Evolutionary conservation across 2,888 invertebrate genomes (phyloP).

Genomic region (Lithodes maja): DNA sequence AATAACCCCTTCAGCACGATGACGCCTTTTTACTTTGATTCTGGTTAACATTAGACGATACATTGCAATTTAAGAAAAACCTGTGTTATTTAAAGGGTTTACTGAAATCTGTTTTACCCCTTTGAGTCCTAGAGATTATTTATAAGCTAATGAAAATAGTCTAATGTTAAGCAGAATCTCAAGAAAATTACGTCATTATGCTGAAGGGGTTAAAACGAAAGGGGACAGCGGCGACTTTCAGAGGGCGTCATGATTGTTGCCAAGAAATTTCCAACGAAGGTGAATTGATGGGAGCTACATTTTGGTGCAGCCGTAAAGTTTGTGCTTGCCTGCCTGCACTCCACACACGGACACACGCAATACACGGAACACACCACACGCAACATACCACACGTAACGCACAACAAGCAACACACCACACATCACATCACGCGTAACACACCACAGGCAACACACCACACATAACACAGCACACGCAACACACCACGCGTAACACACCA

Average conservation of each 20-base stretch:
- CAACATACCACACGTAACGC: background rate
- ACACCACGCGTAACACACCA: too few species aligned
- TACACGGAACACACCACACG: background rate
- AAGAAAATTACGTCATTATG: too few species aligned
- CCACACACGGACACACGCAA: background rate
- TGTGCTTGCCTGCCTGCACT: background rate
- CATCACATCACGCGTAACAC: background rate
- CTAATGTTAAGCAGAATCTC: too few species aligned
- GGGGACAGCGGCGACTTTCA: background rate
- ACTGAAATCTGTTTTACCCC: too few species aligned
- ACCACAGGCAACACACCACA: background rate
- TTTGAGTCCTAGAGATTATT: too few species aligned
- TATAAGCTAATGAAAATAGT: too few species aligned
- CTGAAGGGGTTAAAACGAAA: background rate
- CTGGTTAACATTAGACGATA: too few species aligned
- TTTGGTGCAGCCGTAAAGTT: background rate
- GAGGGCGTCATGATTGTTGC: background rate
- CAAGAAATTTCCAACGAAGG: background rate
- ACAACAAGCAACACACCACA: background rate
- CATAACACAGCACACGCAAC: background rate
- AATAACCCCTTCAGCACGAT: too few species aligned
- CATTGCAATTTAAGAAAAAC: too few species aligned
- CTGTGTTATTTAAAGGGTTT: too few species aligned
- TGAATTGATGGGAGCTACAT: background rate
- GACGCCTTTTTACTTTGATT: too few species aligned